Conservation (phyloP, 2,113 vertebrate genomes). For the Lates calcarifer region DNA sequence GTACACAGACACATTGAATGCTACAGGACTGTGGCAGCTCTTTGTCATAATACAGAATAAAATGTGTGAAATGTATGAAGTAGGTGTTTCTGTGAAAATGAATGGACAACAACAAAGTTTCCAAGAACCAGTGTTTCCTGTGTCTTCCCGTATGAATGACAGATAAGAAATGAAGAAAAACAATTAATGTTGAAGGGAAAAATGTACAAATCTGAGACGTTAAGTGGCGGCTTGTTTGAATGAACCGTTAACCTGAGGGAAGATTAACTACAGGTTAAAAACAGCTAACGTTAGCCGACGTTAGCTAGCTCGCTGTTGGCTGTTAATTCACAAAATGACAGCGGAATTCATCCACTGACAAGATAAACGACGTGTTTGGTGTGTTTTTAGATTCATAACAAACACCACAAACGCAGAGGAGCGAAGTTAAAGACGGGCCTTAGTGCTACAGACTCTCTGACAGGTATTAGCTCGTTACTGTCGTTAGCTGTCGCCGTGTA, state of each 20-base stretch:
- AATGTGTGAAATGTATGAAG: no score
- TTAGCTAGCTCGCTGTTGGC: background rate
- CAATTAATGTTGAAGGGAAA: no score
- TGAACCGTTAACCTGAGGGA: background rate
- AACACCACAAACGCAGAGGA: fast-evolving
- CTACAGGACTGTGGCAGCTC: no score
- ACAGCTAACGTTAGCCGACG: constrained; percentile 48
- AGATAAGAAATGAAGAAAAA: background rate
- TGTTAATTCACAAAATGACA: background rate
- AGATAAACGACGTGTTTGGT: fast-evolving
- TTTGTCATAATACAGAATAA: no score
- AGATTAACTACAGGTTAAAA: constrained; percentile 29
- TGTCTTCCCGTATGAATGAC: background rate
- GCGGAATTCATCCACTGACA: background rate
- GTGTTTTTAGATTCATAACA: background rate
- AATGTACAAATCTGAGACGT: background rate
- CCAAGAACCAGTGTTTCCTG: background rate
- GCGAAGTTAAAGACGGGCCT: constrained; percentile 32
- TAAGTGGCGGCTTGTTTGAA: background rate
- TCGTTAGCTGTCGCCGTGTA: background rate
- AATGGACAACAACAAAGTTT: background rate
- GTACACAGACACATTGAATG: no score
- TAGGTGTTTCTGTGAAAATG: background rate
- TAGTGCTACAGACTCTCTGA: background rate
- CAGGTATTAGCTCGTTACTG: constrained; percentile 46